phyloP scores from a whole-genome alignment of 2,797 vertebrate genomes.

The Borostomias antarcticus region DNA sequence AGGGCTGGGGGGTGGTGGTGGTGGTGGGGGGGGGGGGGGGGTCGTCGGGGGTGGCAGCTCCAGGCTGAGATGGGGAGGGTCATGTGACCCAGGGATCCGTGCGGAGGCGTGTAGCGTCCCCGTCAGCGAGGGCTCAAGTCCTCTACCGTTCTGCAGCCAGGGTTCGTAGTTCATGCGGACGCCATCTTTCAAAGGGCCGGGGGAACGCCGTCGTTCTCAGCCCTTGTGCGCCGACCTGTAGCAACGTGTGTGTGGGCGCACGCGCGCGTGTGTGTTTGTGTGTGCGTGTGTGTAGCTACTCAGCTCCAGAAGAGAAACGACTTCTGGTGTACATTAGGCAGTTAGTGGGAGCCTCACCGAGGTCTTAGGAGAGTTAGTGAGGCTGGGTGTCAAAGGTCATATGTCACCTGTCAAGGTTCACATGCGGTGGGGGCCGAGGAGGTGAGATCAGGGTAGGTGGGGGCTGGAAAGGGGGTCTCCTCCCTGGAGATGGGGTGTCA shows the following conservation, averaged over 20 bases:
- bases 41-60: neutral
- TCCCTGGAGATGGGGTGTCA: neutral
- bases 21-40: neutral
- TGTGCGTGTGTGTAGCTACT: neutral
- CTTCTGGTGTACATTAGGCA: neutral
- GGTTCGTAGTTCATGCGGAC: too few relatives aligned
- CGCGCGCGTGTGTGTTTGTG: conserved; percentile 7
- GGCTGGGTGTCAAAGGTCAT: neutral
- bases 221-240: too few relatives aligned
- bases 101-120: too few relatives aligned
- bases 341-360: neutral
- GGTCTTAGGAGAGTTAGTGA: neutral
- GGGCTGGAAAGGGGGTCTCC: neutral
- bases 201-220: too few relatives aligned
- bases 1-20: conserved; percentile 10
- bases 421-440: neutral
- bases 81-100: too few relatives aligned
- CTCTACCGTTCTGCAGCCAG: too few relatives aligned
- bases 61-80: neutral
- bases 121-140: too few relatives aligned
- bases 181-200: too few relatives aligned
- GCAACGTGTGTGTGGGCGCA: neutral
- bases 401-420: neutral
- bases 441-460: neutral
- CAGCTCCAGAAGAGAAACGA: neutral